Evolutionary conservation across 2,888 invertebrate genomes (phyloP).

Genomic region (Euproctis similis): DNA sequence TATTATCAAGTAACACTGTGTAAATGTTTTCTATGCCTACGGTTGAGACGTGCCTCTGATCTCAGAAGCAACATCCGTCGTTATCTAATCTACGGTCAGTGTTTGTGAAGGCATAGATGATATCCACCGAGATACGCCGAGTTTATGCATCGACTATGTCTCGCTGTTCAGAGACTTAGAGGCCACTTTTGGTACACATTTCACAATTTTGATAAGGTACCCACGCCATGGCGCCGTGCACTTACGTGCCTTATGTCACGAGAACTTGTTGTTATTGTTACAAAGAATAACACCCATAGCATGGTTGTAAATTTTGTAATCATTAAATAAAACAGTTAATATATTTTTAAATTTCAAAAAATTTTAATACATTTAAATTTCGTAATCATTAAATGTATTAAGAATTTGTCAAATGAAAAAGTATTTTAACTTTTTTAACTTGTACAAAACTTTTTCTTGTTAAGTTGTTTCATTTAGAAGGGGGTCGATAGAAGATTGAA

Average conservation of each 20-base stretch:
- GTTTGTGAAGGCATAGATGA: slow-evolving; percentile 51
- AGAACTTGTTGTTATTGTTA: slow-evolving; percentile 24
- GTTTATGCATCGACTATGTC: slow-evolving; percentile 25
- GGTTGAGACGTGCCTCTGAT: slow-evolving; percentile 32
- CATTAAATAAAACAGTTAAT: too few species aligned
- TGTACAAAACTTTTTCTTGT: too few species aligned
- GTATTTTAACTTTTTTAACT: too few species aligned
- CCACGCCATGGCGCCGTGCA: slow-evolving; percentile 23
- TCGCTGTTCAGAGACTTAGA: slow-evolving; percentile 17
- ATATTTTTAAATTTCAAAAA: too few species aligned
- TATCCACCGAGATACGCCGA: slow-evolving; percentile 53
- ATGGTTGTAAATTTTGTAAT: too few species aligned
- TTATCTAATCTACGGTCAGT: slow-evolving; percentile 74
- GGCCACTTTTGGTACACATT: slow-evolving; percentile 22
- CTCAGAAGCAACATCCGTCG: slow-evolving; percentile 59
- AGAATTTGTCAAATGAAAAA: too few species aligned
- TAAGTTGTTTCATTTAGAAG: too few species aligned
- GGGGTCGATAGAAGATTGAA: too few species aligned
- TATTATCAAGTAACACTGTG: slow-evolving; percentile 36
- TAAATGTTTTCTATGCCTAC: slow-evolving; percentile 31
- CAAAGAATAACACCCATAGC: slow-evolving; percentile 22
- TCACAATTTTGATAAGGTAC: slow-evolving; percentile 23
- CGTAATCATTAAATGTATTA: too few species aligned
- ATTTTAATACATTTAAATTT: too few species aligned
- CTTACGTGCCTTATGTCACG: too few species aligned